phyloP scores from a whole-genome alignment of 2,797 vertebrate genomes.

The Chloroceryle amazona region DNA sequence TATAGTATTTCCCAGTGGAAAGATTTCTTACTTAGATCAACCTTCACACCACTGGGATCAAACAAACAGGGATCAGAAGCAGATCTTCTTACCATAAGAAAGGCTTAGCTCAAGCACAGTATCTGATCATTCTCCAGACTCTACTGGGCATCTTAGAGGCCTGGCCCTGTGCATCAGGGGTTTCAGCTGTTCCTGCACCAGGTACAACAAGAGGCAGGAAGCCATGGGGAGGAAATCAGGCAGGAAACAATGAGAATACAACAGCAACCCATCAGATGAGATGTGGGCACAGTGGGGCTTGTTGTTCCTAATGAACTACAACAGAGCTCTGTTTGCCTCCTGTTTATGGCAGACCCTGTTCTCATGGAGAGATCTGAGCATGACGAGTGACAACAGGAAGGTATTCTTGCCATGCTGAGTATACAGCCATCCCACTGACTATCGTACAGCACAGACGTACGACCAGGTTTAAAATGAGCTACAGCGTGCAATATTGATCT shows the following conservation, averaged over 20 bases:
- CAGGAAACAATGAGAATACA: not conserved
- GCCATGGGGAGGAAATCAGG: not conserved
- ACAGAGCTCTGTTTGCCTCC: not conserved
- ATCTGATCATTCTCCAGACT: not conserved
- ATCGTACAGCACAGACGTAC: not conserved
- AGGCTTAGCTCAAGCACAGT: not conserved
- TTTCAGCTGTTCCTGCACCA: not conserved
- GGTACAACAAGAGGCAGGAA: not conserved
- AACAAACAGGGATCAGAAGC: not conserved
- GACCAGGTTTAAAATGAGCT: constrained; percentile 14
- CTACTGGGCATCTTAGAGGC: not conserved
- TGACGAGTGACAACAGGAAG: not conserved
- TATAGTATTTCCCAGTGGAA: not conserved
- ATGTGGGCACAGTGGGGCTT: not conserved
- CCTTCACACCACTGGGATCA: not conserved
- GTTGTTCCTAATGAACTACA: not conserved
- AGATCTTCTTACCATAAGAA: not conserved
- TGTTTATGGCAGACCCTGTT: not conserved
- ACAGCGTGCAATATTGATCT: not conserved
- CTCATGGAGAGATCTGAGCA: not conserved
- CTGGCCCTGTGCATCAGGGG: not conserved
- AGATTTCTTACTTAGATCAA: not conserved
- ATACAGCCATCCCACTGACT: not conserved
- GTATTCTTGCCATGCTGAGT: not conserved
- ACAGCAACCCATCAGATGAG: not conserved